A percentile compares a stretch with the other conserved stretches of the same genome.
Conservation (phyloP, 2,113 vertebrate genomes). For the Dicerorhinus sumatrensis region DNA sequence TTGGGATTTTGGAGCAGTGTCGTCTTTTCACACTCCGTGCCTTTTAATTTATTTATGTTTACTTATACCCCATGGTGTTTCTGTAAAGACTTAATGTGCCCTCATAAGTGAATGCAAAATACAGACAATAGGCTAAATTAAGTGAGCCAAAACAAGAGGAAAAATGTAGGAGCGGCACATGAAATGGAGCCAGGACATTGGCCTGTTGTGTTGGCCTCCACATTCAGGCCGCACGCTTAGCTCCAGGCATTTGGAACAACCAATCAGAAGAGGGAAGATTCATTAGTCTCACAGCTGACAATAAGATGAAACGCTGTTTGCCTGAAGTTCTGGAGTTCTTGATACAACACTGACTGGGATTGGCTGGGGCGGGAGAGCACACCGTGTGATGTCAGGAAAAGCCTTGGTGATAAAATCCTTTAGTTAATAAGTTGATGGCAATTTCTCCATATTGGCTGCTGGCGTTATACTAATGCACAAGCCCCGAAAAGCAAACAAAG, state of each 20-base stretch:
- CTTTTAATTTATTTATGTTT: neutral
- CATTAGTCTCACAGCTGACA: fast-evolving
- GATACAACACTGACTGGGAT: neutral
- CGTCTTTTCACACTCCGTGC: neutral
- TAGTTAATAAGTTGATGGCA: neutral
- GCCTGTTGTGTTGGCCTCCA: neutral
- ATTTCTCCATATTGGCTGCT: neutral
- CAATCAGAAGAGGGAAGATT: neutral
- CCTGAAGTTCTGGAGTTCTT: neutral
- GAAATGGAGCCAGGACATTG: too few species aligned
- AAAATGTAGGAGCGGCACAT: fast-evolving
- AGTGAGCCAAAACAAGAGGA: neutral
- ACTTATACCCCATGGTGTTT: neutral
- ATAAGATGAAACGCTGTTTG: neutral
- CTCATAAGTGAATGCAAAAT: neutral
- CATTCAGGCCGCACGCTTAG: fast-evolving
- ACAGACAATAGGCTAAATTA: neutral
- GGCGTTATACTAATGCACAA: fast-evolving
- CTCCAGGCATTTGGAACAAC: neutral
- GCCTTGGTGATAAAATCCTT: neutral
- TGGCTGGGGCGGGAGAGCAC: too few species aligned
- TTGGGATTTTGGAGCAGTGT: neutral
- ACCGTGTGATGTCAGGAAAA: too few species aligned
- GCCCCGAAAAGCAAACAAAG: neutral
- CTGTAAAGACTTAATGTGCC: neutral